Base-by-base conservation (phyloP, 1,140 invertebrate genomes). In the Spodoptera litura region DNA sequence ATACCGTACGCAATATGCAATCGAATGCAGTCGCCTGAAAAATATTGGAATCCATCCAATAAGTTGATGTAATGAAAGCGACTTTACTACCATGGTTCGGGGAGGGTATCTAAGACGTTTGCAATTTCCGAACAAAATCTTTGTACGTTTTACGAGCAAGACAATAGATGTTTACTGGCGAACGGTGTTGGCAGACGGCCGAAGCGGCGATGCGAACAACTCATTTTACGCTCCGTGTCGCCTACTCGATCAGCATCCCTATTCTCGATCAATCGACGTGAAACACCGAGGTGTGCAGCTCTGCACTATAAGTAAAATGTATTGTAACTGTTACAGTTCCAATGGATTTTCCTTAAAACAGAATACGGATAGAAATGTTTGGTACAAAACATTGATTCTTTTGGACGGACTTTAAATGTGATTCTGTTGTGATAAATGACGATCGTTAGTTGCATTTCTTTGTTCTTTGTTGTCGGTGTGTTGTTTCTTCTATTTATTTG, bases 31-130 rank as follows among this genome's bases (percentile, higher is more conserved):
- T 87, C 86, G 84, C 78, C 83, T 85, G 87, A 88, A 89, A 91
- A 92, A 90, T 93, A 90, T 93, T 92, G 90, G 90, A 91, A 87
- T 87, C 82, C 78, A 79, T 91, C 91, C 90, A 91, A 91, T 91
- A 91, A 91, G 81, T 91, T 85, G 83, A 79, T 82, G 88, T 93
- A 91, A 91, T 91, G 89, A 90, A 93, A 93, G 90, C 89, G 91
- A 91, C 85, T 93, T 91, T 92, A 88, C 88, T 90, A 81, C 49
- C 25, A 77, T 38, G 49, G 9, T 58, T 38, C 62, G 59, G 61
- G 84, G 86, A 56, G 73, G 83, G 79, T 81, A 83, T 80, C 85
- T 86, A 88, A 93, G 90, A 91, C 87, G 87, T 87, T 86, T 79
- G 85, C 85, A 86, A 88, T 92, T 92, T 92, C 88, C 89, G 84